phyloP scores from a whole-genome alignment of 2,888 invertebrate genomes.

The Lasioglossum vierecki region DNA sequence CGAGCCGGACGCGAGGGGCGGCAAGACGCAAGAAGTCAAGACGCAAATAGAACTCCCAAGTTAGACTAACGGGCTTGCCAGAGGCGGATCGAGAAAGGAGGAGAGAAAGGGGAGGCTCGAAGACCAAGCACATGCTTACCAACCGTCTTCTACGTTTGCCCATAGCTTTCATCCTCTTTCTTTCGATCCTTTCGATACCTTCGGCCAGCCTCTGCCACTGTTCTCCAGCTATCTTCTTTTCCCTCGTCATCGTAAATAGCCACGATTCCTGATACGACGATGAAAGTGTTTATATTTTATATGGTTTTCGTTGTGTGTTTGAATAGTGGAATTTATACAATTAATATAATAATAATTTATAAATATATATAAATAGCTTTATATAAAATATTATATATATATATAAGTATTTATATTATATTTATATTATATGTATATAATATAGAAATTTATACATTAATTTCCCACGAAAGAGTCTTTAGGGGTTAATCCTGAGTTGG shows the following conservation, averaged over 20 bases:
- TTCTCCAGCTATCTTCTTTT: conserved; percentile 5
- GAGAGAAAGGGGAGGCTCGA: conserved; percentile 61
- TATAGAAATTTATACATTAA: background rate
- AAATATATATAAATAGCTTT: too few relatives aligned
- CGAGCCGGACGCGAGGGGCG: conserved; percentile 51
- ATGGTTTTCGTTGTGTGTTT: background rate
- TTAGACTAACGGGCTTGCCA: conserved; percentile 82
- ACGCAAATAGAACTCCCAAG: conserved; percentile 84
- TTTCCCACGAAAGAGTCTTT: too few relatives aligned
- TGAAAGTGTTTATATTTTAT: background rate
- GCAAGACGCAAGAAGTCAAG: conserved; percentile 81
- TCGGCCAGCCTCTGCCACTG: conserved; percentile 7
- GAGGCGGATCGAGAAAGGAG: conserved; percentile 65
- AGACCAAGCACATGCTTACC: conserved; percentile 71
- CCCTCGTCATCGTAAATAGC: background rate
- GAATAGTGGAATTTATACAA: background rate
- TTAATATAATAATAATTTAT: too few relatives aligned
- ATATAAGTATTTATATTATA: too few relatives aligned
- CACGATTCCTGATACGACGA: too few relatives aligned
- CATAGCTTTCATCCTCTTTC: conserved; percentile 63
- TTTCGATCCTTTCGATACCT: conserved; percentile 50
- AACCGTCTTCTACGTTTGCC: conserved; percentile 68
- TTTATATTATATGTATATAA: too few relatives aligned
- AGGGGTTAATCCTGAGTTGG: background rate
- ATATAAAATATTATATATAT: too few relatives aligned